These are phyloP conservation scores for Nothoprocta pentlandii DNA, from an alignment of 2,113 vertebrate species.

Conservation along the genomic window DNA sequence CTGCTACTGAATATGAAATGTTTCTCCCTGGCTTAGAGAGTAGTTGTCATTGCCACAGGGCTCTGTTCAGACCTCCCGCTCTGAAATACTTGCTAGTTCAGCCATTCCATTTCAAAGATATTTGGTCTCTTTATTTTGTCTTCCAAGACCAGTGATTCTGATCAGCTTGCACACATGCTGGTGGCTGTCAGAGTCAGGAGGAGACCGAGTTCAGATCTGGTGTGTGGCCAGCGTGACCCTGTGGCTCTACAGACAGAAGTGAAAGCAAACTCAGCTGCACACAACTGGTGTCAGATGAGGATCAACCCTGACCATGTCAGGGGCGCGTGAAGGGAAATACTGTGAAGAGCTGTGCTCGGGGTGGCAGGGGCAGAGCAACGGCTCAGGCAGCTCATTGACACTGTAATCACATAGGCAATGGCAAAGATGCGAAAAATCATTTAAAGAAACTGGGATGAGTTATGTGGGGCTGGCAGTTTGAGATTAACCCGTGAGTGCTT, in stretches of 20 bases:
- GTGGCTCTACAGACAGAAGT: not conserved
- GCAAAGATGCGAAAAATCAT: not conserved
- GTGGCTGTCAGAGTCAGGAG: not conserved
- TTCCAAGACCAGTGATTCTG: constrained; percentile 40
- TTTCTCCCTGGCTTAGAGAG: not conserved
- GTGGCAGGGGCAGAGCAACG: not conserved
- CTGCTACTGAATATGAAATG: not conserved
- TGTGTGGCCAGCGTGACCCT: fast-evolving
- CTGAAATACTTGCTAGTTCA: not conserved
- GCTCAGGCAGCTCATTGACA: constrained; percentile 5
- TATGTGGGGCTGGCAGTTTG: constrained; percentile 22
- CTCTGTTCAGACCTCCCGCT: not conserved
- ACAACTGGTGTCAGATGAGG: constrained; percentile 2
- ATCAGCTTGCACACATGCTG: not conserved
- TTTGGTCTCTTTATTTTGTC: constrained; percentile 36
- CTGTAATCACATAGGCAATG: not conserved
- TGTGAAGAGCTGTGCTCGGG: not conserved
- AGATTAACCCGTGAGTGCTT: constrained; percentile 23
- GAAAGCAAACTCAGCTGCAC: not conserved
- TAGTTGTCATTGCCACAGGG: not conserved
- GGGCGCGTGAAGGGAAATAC: not conserved
- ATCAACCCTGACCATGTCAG: not conserved
- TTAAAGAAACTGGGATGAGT: constrained; percentile 26
- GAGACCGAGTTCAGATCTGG: not conserved
- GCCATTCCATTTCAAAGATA: constrained; percentile 11